Conservation (phyloP, 2,113 vertebrate genomes). For the Indicator indicator region DNA sequence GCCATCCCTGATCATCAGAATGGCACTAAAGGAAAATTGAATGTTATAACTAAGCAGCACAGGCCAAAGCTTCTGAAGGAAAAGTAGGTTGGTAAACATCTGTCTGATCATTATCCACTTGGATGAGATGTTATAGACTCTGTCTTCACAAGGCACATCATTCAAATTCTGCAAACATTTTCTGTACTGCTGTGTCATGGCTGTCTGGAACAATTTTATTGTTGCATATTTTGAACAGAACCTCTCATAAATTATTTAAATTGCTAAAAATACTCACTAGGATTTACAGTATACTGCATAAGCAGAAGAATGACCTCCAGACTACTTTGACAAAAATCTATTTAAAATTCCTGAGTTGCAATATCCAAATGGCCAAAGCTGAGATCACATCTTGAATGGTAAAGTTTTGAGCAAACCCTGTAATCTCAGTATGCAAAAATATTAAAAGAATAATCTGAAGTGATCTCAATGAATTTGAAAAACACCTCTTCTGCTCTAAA, state of each 20-base stretch:
- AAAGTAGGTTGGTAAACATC: background rate
- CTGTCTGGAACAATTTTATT: background rate
- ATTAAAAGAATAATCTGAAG: background rate
- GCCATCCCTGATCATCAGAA: background rate
- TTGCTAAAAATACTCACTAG: conserved; percentile 27
- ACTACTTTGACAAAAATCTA: background rate
- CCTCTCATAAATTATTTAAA: conserved; percentile 7
- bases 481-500: background rate
- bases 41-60: background rate
- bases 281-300: background rate
- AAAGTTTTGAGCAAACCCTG: background rate
- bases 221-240: background rate
- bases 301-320: conserved; percentile 44
- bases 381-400: background rate
- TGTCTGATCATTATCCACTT: background rate
- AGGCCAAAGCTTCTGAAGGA: background rate
- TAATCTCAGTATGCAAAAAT: background rate
- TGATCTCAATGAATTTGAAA: conserved; percentile 7
- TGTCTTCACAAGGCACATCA: background rate
- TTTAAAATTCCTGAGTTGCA: background rate
- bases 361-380: background rate
- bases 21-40: background rate
- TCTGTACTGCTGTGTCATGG: background rate
- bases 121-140: background rate
- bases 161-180: background rate